Conservation (phyloP, 2,797 vertebrate genomes). For the Tangara arthus region DNA sequence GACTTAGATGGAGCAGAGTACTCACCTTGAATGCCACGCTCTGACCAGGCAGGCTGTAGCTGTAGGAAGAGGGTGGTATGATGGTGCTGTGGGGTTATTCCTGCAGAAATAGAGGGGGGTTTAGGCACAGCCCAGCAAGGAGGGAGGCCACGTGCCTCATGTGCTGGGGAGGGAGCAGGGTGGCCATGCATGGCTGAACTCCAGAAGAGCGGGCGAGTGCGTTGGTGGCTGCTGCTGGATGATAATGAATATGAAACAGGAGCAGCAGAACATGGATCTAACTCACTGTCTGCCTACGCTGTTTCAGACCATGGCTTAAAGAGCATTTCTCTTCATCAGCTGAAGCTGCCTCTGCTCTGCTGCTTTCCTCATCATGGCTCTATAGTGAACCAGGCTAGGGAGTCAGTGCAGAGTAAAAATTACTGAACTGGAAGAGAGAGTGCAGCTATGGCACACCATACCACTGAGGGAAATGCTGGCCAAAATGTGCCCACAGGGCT, state of each 20-base stretch:
- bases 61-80: not conserved
- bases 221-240: constrained; percentile 31
- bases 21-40: rapidly evolving
- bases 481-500: not conserved
- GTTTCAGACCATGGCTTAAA: not conserved
- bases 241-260: constrained; percentile 33
- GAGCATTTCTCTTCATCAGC: not conserved
- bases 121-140: not conserved
- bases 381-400: not conserved
- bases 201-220: not conserved
- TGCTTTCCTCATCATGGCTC: not conserved
- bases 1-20: not conserved
- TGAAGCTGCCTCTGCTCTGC: not conserved
- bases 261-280: constrained; percentile 26
- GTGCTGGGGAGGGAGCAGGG: not conserved
- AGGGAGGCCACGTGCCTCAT: rapidly evolving
- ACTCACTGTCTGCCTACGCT: not conserved
- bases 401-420: not conserved
- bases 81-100: rapidly evolving
- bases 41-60: not conserved
- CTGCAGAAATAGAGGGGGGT: not conserved
- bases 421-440: not conserved
- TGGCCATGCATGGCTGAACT: not conserved
- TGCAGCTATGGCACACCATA: not conserved
- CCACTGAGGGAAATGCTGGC: not conserved